Percentiles rank a stretch among this genome's conserved stretches.
Evolutionary conservation across 2,888 invertebrate species (phyloP).

Genomic region (Liopterus haemorrhoidalis): DNA sequence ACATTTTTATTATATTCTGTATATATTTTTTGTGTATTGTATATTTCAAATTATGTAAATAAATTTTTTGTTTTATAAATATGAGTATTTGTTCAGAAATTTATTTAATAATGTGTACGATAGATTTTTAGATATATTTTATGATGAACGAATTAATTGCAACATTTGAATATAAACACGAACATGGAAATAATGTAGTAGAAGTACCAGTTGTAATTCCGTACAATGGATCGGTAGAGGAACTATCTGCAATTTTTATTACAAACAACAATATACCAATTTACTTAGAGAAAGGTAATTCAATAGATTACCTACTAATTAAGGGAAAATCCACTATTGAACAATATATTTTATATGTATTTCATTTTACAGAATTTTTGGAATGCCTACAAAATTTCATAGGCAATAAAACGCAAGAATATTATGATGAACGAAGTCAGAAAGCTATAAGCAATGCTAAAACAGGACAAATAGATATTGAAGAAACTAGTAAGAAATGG

Average conservation of each 20-base stretch:
- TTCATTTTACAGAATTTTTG: slow-evolving; percentile 50
- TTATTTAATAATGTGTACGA: no score
- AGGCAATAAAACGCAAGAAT: slow-evolving; percentile 58
- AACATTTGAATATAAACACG: slow-evolving; percentile 1
- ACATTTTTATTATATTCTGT: no score
- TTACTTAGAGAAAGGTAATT: slow-evolving; percentile 59
- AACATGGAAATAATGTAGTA: not conserved
- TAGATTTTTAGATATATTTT: no score
- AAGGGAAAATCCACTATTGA: slow-evolving; percentile 8
- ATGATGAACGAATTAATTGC: slow-evolving; percentile 8
- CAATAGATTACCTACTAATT: slow-evolving; percentile 1
- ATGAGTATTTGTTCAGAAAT: no score
- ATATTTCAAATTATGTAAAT: no score
- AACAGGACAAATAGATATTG: slow-evolving; percentile 61
- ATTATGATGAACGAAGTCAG: slow-evolving; percentile 60
- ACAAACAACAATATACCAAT: slow-evolving; percentile 64
- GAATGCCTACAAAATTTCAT: slow-evolving; percentile 59
- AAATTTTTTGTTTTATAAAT: no score
- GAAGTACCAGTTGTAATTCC: slow-evolving; percentile 14
- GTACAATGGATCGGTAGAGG: slow-evolving; percentile 48
- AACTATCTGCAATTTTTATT: slow-evolving; percentile 61
- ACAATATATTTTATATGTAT: slow-evolving; percentile 12
- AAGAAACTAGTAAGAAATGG: slow-evolving; percentile 71
- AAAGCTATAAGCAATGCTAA: slow-evolving; percentile 56
- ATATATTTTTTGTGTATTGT: no score